These are phyloP conservation scores for Cactoblastis cactorum DNA, from an alignment of 2,888 invertebrate genomes.

Conservation along the genomic window DNA sequence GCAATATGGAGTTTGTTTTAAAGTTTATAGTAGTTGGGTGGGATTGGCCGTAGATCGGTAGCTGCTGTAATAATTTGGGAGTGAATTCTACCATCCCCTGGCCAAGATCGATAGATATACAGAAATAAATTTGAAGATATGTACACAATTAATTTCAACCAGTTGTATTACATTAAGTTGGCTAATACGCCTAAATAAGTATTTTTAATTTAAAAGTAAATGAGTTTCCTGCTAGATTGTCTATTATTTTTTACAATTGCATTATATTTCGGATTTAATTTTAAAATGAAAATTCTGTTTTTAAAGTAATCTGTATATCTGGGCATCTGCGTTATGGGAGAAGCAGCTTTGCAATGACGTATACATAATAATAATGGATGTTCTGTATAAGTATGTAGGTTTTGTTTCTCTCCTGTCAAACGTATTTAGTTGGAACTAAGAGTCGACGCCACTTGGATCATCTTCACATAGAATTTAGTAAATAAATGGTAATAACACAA, in stretches of 20 bases:
- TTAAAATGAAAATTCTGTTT: not conserved
- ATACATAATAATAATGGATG: constrained; percentile 43
- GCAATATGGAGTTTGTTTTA: constrained; percentile 41
- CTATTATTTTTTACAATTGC: too few relatives aligned
- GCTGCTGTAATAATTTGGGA: constrained; percentile 1
- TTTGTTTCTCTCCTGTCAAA: constrained; percentile 26
- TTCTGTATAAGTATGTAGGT: constrained; percentile 49
- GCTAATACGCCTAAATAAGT: too few relatives aligned
- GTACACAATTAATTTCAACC: too few relatives aligned
- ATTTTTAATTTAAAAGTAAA: too few relatives aligned
- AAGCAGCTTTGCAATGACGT: constrained; percentile 39
- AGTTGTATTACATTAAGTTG: too few relatives aligned
- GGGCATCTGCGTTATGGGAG: not conserved
- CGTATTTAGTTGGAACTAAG: constrained; percentile 43
- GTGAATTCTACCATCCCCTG: not conserved
- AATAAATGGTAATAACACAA: constrained; percentile 75
- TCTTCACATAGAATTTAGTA: constrained; percentile 74
- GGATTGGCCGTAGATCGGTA: constrained; percentile 9
- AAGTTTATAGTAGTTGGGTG: constrained; percentile 21
- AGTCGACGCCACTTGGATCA: constrained; percentile 67
- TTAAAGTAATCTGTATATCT: constrained; percentile 1
- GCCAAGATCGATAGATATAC: not conserved
- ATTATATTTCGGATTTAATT: too few relatives aligned
- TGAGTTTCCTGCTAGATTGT: too few relatives aligned
- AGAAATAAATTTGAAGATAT: not conserved